Percentiles rank a stretch among this genome's conserved stretches.
phyloP scores from a whole-genome alignment of 2,888 invertebrate genomes.

The Rugalucina vietnamica region DNA sequence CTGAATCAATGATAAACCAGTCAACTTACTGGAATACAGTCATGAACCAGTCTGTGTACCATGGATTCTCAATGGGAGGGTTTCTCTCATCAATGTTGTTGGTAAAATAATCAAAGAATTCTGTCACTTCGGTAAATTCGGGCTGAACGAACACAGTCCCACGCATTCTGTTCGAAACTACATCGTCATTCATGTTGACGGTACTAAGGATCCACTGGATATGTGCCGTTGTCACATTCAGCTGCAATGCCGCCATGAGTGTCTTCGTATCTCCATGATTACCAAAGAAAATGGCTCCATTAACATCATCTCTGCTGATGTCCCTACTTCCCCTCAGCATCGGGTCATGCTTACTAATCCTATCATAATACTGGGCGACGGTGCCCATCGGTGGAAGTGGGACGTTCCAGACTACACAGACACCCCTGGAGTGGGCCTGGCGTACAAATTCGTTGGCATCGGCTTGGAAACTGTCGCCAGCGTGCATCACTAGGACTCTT shows the following conservation, averaged over 20 bases:
- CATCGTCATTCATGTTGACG: conserved; percentile 55
- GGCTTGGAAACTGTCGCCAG: conserved; percentile 72
- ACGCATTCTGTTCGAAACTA: conserved; percentile 37
- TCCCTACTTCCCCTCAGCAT: conserved; percentile 41
- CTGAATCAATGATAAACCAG: neutral
- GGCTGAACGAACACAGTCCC: conserved; percentile 71
- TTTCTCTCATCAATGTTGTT: conserved; percentile 51
- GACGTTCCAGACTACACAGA: conserved; percentile 72
- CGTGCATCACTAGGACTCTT: conserved; percentile 81
- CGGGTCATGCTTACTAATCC: neutral
- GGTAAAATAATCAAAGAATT: conserved; percentile 75
- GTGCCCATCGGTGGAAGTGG: conserved; percentile 51
- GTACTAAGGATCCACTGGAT: conserved; percentile 78
- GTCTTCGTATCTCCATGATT: conserved; percentile 41
- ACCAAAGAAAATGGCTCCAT: conserved; percentile 68
- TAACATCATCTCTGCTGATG: conserved; percentile 56
- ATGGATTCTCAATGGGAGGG: conserved; percentile 74
- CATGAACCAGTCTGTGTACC: conserved; percentile 81
- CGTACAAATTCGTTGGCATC: conserved; percentile 66
- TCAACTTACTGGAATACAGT: conserved; percentile 62
- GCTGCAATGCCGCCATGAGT: conserved; percentile 54
- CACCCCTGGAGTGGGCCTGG: conserved; percentile 57
- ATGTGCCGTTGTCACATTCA: conserved; percentile 39
- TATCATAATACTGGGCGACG: conserved; percentile 1
- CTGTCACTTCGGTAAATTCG: conserved; percentile 61